Evolutionary conservation across 2,113 vertebrate species (phyloP).

Genomic region (Leucosticte australis): DNA sequence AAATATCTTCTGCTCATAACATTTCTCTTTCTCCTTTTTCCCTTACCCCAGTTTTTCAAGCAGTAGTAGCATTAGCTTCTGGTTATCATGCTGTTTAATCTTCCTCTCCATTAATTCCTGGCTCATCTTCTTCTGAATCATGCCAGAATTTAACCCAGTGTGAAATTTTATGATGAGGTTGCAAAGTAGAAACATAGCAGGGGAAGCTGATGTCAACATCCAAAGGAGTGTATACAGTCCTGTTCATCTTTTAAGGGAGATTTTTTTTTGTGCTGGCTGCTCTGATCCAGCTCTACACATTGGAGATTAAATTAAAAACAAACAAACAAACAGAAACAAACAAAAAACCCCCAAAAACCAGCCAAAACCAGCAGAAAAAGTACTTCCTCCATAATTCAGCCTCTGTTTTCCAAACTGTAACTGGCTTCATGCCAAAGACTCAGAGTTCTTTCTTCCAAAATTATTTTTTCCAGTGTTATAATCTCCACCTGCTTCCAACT

Average conservation of each 20-base stretch:
- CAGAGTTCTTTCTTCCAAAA: background rate
- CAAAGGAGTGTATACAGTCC: background rate
- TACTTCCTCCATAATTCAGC: background rate
- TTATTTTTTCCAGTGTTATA: background rate
- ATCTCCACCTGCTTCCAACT: background rate
- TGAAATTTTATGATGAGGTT: background rate
- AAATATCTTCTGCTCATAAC: background rate
- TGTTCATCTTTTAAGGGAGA: background rate
- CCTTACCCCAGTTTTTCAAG: background rate
- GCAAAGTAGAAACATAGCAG: background rate
- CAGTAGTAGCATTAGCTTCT: background rate
- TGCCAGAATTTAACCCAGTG: background rate
- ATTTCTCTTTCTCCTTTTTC: background rate
- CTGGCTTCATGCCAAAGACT: background rate
- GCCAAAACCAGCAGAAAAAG: background rate
- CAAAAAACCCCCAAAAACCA: background rate
- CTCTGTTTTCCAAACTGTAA: background rate
- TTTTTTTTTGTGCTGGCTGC: background rate
- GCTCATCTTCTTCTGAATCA: background rate
- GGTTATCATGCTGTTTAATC: background rate
- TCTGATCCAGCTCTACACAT: rapidly evolving
- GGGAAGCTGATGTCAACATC: background rate
- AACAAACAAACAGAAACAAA: background rate
- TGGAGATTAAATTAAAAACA: background rate
- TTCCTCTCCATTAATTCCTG: background rate